A percentile compares a stretch with the other conserved stretches of the same genome.
These are phyloP conservation scores for Tethya wilhelma DNA, from an alignment of 37 sponge, comb jelly and placozoan genomes.

Conservation along the genomic window DNA sequence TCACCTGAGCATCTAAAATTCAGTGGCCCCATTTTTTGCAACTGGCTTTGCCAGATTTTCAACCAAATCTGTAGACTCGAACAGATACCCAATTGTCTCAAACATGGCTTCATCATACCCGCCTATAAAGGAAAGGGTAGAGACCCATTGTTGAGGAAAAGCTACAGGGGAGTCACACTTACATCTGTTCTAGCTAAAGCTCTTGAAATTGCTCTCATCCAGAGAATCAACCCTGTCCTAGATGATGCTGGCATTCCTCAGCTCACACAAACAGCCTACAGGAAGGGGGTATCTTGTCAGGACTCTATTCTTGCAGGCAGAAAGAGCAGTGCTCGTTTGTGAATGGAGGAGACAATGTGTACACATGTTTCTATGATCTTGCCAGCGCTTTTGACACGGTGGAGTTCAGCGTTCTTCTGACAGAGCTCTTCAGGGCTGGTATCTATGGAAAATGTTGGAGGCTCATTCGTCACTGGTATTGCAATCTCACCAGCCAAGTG, in stretches of 20 bases:
- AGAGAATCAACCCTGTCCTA: slow-evolving; percentile 8
- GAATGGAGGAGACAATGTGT: slow-evolving; percentile 7
- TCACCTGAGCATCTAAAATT: not conserved
- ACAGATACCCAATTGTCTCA: slow-evolving; percentile 16
- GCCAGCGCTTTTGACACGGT: slow-evolving; percentile 16
- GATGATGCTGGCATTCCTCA: slow-evolving; percentile 5
- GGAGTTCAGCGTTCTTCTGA: slow-evolving; percentile 13
- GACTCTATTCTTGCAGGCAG: slow-evolving; percentile 19
- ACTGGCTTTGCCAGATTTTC: slow-evolving; percentile 18
- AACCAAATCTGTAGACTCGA: slow-evolving; percentile 14
- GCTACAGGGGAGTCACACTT: slow-evolving; percentile 38
- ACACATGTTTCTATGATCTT: slow-evolving; percentile 26
- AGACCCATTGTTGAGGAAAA: slow-evolving; percentile 4
- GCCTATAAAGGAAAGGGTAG: slow-evolving; percentile 30
- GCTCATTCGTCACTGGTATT: slow-evolving; percentile 9
- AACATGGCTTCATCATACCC: slow-evolving; percentile 16
- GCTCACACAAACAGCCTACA: slow-evolving; percentile 43
- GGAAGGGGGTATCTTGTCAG: slow-evolving; percentile 4
- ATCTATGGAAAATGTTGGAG: slow-evolving; percentile 2
- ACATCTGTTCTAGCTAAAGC: slow-evolving; percentile 32
- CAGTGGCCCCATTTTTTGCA: not conserved
- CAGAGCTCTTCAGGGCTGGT: not conserved
- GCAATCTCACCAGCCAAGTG: not conserved
- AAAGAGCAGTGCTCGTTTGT: not conserved
- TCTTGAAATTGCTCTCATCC: slow-evolving; percentile 13